Conservation (phyloP, 2,797 vertebrate genomes). For the Urocyon cinereoargenteus region DNA sequence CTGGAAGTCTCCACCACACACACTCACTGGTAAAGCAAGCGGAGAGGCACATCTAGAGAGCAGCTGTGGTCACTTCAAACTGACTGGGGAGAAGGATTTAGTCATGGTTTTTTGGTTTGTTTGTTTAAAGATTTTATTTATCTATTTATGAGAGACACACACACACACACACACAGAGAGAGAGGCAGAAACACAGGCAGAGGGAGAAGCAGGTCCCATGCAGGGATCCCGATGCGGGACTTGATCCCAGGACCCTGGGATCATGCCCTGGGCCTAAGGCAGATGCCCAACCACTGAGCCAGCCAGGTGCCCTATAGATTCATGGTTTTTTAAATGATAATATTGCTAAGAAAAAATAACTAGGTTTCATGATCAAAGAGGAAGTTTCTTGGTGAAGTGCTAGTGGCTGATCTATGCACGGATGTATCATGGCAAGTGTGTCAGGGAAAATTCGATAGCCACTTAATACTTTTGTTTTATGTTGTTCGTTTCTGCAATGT, state of each 20-base stretch:
- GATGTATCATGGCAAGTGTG: not conserved
- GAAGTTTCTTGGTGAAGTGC: not conserved
- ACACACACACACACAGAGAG: too few relatives aligned
- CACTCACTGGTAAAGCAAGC: not conserved
- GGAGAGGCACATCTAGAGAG: too few relatives aligned
- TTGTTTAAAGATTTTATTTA: too few relatives aligned
- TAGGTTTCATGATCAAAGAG: not conserved
- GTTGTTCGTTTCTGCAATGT: not conserved
- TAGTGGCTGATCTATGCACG: not conserved
- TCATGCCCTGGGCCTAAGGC: too few relatives aligned
- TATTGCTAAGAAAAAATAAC: not conserved
- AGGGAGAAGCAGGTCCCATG: too few relatives aligned
- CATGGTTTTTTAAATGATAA: not conserved
- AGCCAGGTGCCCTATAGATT: not conserved
- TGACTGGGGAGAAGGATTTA: not conserved
- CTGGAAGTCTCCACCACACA: not conserved
- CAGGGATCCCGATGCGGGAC: too few relatives aligned
- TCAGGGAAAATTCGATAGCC: not conserved
- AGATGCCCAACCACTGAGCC: too few relatives aligned
- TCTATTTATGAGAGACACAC: too few relatives aligned
- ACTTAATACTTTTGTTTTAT: constrained; percentile 21
- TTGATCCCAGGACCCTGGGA: too few relatives aligned
- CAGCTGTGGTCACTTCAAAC: not conserved
- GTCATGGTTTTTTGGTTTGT: not conserved
- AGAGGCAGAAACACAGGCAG: too few relatives aligned